A percentile compares a stretch with the other conserved stretches of the same genome.
phyloP scores from a whole-genome alignment of 2,797 vertebrate species.

The Onychomys leucogaster region DNA sequence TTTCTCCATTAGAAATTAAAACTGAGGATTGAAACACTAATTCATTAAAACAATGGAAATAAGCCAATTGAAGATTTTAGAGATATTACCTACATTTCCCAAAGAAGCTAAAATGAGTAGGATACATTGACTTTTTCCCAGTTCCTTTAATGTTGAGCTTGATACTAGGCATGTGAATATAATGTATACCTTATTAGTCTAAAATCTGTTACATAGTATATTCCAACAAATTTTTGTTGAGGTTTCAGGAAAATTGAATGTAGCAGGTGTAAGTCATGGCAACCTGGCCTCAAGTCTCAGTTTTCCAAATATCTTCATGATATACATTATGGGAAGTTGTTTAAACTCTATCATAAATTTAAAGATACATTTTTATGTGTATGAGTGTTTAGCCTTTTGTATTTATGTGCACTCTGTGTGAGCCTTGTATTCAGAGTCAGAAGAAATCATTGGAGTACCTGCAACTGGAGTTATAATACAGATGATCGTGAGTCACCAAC shows the following conservation, averaged over 20 bases:
- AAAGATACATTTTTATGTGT: background rate
- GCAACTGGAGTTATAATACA: background rate
- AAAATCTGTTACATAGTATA: background rate
- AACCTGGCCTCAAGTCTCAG: background rate
- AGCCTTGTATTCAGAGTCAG: too few relatives aligned
- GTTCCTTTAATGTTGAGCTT: background rate
- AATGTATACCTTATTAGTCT: background rate
- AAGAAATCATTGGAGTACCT: background rate
- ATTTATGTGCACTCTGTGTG: background rate
- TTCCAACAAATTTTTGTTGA: background rate
- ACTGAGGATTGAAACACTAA: background rate
- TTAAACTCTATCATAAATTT: background rate
- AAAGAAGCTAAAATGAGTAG: background rate
- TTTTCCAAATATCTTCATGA: background rate
- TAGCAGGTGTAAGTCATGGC: background rate
- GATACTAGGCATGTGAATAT: background rate
- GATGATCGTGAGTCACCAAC: background rate
- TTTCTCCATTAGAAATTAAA: constrained; percentile 1
- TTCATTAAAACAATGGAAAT: background rate
- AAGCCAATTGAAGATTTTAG: background rate
- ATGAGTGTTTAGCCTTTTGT: background rate
- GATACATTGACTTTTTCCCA: background rate
- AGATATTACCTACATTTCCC: background rate
- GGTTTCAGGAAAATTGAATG: background rate
- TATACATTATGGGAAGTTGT: background rate